Evolutionary conservation across 2,888 invertebrate genomes (phyloP).

Genomic region (Drepanosiphum platanoidis): DNA sequence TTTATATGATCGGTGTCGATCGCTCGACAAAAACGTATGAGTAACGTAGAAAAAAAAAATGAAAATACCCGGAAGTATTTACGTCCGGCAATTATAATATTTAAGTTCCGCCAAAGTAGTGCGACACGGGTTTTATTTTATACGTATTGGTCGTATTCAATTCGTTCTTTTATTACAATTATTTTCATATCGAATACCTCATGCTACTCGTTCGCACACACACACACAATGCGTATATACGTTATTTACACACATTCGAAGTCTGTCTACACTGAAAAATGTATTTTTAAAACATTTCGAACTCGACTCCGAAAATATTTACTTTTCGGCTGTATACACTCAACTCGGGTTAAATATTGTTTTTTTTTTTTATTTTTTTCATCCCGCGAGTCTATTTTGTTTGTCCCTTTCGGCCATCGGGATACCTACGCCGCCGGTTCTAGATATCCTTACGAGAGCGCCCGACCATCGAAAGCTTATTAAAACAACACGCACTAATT

Average conservation of each 20-base stretch:
- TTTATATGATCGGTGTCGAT: too few species aligned
- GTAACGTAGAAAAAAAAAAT: too few species aligned
- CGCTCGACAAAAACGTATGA: too few species aligned
- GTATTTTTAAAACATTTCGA: slow-evolving; percentile 16
- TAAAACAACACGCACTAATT: neutral
- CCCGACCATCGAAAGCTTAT: neutral
- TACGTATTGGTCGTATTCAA: neutral
- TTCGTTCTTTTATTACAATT: neutral
- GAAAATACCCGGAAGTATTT: too few species aligned
- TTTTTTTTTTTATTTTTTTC: neutral
- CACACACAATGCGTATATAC: neutral
- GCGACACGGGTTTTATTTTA: too few species aligned
- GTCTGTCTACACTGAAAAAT: neutral
- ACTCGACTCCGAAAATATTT: slow-evolving; percentile 12
- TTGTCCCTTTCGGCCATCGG: neutral
- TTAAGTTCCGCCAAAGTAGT: too few species aligned
- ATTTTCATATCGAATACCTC: neutral
- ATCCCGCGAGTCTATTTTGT: slow-evolving; percentile 12
- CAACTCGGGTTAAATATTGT: neutral
- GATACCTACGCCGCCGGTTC: neutral
- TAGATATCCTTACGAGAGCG: neutral
- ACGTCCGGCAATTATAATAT: too few species aligned
- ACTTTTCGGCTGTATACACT: neutral
- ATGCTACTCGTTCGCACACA: neutral
- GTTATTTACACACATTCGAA: neutral